Conservation (phyloP, 2,888 invertebrate species). For the Nemoura dubitans region DNA sequence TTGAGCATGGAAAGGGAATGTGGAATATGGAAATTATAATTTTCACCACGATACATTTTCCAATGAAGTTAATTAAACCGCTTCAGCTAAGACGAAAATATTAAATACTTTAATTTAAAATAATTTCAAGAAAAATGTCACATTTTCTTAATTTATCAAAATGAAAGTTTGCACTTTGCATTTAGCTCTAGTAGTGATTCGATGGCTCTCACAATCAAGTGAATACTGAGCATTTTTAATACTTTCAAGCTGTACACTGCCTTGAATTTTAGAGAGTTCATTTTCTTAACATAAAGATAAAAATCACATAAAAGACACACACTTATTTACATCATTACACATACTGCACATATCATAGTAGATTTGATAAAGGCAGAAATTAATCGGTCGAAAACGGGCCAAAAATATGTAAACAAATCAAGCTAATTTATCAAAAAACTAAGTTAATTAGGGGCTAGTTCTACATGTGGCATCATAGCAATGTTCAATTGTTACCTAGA, state of each 20-base stretch:
- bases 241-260: background rate
- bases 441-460: background rate
- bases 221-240: background rate
- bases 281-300: constrained; percentile 7
- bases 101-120: background rate
- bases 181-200: background rate
- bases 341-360: background rate
- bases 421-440: background rate
- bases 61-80: no score
- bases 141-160: background rate
- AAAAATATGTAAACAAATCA: background rate
- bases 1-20: no score
- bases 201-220: background rate
- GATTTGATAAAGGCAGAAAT: background rate
- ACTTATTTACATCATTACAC: background rate
- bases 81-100: background rate
- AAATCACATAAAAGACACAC: background rate
- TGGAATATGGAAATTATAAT: no score
- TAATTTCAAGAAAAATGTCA: background rate
- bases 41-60: no score
- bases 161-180: background rate
- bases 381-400: background rate
- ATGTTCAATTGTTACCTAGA: background rate
- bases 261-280: background rate
- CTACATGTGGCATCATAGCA: background rate